Evolutionary conservation across 2,888 invertebrate species (phyloP).

Genomic region (Drosophila austrosaltans): DNA sequence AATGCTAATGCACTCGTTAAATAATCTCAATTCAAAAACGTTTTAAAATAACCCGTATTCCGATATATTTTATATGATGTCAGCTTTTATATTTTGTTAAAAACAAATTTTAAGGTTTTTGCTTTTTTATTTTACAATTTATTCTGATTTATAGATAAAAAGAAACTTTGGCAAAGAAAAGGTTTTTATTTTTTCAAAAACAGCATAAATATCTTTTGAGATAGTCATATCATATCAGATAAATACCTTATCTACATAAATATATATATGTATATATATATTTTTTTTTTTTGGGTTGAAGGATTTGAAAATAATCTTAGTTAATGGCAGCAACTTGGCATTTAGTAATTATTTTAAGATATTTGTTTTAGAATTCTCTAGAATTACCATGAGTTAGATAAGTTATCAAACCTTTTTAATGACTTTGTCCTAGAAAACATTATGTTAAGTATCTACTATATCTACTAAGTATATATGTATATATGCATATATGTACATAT

Average conservation of each 20-base stretch:
- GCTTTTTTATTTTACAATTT: not conserved
- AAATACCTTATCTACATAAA: not conserved
- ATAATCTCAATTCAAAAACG: too few species aligned
- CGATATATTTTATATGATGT: too few species aligned
- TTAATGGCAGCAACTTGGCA: not conserved
- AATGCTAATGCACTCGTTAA: not conserved
- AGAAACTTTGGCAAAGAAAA: too few species aligned
- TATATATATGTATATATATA: not conserved
- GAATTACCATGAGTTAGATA: not conserved
- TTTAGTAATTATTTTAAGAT: not conserved
- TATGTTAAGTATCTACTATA: not conserved
- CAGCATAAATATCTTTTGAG: not conserved
- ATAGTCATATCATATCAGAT: conserved; percentile 1
- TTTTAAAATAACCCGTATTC: too few species aligned
- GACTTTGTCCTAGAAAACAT: conserved; percentile 1
- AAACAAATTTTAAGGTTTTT: not conserved
- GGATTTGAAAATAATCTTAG: not conserved
- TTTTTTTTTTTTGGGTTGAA: not conserved
- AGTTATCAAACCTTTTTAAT: not conserved
- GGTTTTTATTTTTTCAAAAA: not conserved
- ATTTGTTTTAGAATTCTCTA: not conserved
- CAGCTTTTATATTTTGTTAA: too few species aligned
- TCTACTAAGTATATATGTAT: too few species aligned
- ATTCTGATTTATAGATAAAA: too few species aligned
- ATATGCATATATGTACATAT: not conserved